A percentile compares a stretch with the other conserved stretches of the same genome.
Evolutionary conservation across 2,888 invertebrate genomes (phyloP).

Genomic region (Aphrophora alni): DNA sequence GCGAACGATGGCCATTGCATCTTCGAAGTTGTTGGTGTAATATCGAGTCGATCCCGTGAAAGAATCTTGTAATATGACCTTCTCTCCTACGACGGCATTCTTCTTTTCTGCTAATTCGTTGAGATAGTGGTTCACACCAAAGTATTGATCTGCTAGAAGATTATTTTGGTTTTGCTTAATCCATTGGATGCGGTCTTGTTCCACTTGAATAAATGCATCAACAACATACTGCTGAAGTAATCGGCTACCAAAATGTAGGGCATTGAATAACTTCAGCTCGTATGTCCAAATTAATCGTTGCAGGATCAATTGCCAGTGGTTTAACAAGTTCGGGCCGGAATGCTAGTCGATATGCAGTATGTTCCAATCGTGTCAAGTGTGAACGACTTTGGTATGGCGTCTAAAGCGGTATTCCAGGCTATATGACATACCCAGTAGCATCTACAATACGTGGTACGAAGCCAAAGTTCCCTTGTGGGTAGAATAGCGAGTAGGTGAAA

Average conservation of each 20-base stretch:
- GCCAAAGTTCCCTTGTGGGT: slow-evolving; percentile 11
- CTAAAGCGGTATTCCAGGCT: too few relatives aligned
- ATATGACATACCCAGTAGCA: too few relatives aligned
- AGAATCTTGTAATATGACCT: neutral
- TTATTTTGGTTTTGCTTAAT: neutral
- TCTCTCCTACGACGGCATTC: slow-evolving; percentile 1
- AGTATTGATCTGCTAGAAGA: neutral
- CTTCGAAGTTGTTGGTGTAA: slow-evolving; percentile 12
- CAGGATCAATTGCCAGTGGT: too few relatives aligned
- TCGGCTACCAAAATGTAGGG: slow-evolving; percentile 9
- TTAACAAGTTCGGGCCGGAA: too few relatives aligned
- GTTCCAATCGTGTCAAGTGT: too few relatives aligned
- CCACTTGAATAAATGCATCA: slow-evolving; percentile 5
- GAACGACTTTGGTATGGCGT: too few relatives aligned
- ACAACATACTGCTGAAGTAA: slow-evolving; percentile 16
- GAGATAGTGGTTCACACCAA: neutral
- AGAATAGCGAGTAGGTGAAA: neutral
- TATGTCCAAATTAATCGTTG: too few relatives aligned
- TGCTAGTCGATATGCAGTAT: too few relatives aligned
- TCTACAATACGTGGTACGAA: neutral
- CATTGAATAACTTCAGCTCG: neutral
- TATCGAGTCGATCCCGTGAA: slow-evolving; percentile 11
- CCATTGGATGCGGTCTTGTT: slow-evolving; percentile 6
- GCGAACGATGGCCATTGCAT: slow-evolving; percentile 10
- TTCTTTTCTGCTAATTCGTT: neutral